Evolutionary conservation across 2,797 vertebrate species (phyloP).

Genomic region (Coreius guichenoti): DNA sequence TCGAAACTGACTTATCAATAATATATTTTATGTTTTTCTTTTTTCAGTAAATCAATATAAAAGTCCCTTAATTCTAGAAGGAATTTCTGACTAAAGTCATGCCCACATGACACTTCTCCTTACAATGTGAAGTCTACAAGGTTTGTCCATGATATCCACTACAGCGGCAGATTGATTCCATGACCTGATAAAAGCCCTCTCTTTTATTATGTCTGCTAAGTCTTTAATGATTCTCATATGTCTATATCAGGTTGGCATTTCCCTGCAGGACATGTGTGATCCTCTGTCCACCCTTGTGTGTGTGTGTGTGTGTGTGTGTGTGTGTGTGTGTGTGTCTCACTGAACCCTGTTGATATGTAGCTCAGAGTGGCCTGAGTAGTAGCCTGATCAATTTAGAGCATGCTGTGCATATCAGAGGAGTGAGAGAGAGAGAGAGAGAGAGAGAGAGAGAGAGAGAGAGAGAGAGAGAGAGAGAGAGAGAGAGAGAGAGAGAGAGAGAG

Average conservation of each 20-base stretch:
- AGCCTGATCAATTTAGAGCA: constrained; percentile 28
- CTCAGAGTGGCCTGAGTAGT: constrained; percentile 4
- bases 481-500: background rate
- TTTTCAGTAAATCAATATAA: background rate
- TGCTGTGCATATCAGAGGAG: constrained; percentile 21
- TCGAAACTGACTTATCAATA: background rate
- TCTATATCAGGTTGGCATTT: constrained; percentile 37
- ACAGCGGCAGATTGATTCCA: constrained; percentile 5
- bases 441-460: background rate
- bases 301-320: constrained; percentile 3
- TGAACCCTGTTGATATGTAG: constrained; percentile 30
- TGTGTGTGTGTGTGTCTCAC: constrained; percentile 3
- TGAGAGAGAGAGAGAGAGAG: background rate
- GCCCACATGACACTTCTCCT: background rate
- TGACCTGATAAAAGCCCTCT: constrained; percentile 15
- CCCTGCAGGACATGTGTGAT: constrained; percentile 18
- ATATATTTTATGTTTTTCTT: background rate
- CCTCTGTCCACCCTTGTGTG: constrained; percentile 18
- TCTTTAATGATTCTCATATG: constrained; percentile 44
- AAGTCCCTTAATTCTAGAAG: background rate
- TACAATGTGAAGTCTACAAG: background rate
- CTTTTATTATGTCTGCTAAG: constrained; percentile 26
- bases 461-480: background rate
- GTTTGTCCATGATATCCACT: constrained; percentile 12
- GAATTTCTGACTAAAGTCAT: background rate